Conservation (phyloP, 2,797 vertebrate genomes). For the Eleutherodactylus coqui region DNA sequence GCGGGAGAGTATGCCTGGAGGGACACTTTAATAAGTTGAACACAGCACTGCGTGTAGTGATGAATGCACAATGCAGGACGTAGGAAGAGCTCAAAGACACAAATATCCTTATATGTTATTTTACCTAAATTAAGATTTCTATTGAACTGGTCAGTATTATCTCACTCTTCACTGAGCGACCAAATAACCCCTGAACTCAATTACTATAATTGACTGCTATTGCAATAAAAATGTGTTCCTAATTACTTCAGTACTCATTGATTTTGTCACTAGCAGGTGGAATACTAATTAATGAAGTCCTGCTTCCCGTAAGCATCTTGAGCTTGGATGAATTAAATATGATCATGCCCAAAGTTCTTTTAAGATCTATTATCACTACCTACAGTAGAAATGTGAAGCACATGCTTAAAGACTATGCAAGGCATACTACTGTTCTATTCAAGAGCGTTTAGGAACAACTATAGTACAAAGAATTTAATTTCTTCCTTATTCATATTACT, state of each 20-base stretch:
- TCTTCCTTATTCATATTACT: neutral
- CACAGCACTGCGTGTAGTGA: neutral
- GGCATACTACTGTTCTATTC: neutral
- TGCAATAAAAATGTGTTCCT: conserved; percentile 47
- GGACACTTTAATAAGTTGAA: neutral
- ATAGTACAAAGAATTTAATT: neutral
- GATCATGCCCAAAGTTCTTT: conserved; percentile 18
- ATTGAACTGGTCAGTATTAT: conserved; percentile 53
- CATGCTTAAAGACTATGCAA: neutral
- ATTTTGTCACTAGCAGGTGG: conserved; percentile 44
- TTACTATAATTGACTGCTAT: conserved; percentile 49
- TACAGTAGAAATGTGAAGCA: neutral
- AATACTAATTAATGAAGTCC: conserved; percentile 45
- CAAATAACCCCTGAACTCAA: conserved; percentile 48
- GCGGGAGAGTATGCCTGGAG: neutral
- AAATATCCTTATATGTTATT: neutral
- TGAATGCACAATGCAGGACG: neutral
- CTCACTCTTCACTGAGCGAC: conserved; percentile 19
- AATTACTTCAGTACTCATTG: conserved; percentile 40
- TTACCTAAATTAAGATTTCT: conserved; percentile 22
- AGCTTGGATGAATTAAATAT: conserved; percentile 42
- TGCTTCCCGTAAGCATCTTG: conserved; percentile 22
- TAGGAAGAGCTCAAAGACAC: neutral
- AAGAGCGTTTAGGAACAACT: neutral
- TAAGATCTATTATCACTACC: conserved; percentile 31